Evolutionary conservation across 2,113 vertebrate genomes (phyloP).

Genomic region (Epinephelus cyanopodus): DNA sequence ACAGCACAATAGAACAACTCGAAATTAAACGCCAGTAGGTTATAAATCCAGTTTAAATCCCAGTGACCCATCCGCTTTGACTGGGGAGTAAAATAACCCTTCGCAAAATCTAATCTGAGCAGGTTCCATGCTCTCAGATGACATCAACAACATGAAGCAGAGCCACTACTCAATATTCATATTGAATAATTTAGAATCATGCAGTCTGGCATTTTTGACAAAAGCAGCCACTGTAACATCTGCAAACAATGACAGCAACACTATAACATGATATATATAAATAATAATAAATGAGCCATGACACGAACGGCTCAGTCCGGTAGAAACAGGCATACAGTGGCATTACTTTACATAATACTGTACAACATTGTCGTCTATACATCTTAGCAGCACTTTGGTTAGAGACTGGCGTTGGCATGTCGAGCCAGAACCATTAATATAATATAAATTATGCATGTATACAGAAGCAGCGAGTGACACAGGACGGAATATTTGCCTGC

Average conservation of each 20-base stretch:
- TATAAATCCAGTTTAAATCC: no score
- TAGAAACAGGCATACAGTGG: slow-evolving; percentile 18
- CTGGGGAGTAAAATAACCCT: no score
- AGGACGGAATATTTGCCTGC: neutral
- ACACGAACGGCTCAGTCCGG: neutral
- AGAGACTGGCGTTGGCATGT: slow-evolving; percentile 26
- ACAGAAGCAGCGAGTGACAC: slow-evolving; percentile 15
- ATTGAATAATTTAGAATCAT: slow-evolving; percentile 31
- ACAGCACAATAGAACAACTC: no score
- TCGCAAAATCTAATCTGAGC: no score
- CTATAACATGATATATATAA: neutral
- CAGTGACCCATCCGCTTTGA: no score
- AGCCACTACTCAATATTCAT: neutral
- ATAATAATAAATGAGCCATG: neutral
- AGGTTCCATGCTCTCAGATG: slow-evolving; percentile 1
- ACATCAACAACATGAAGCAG: neutral
- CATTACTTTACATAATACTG: slow-evolving; percentile 7
- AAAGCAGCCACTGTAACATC: slow-evolving; percentile 14
- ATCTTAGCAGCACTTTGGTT: slow-evolving; percentile 75
- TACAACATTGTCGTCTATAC: slow-evolving; percentile 33
- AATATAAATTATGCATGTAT: slow-evolving; percentile 43
- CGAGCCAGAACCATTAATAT: slow-evolving; percentile 17
- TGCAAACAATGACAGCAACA: slow-evolving; percentile 16
- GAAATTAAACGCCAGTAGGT: no score
- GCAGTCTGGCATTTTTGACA: neutral